Conservation (phyloP, 2,113 vertebrate species). For the Callocephalon fimbriatum region DNA sequence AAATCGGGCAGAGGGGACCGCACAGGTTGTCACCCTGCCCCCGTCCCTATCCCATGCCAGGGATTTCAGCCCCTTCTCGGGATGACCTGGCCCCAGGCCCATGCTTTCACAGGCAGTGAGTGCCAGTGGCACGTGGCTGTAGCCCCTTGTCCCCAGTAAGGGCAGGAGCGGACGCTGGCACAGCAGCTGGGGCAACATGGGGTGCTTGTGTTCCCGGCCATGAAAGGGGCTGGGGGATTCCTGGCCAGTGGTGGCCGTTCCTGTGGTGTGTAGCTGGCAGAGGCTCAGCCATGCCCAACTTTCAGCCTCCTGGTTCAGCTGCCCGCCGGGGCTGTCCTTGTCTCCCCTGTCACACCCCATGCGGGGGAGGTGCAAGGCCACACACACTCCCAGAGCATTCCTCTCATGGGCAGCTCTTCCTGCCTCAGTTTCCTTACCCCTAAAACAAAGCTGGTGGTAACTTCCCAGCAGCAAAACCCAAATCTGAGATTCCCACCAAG, state of each 20-base stretch:
- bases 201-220: neutral
- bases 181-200: fast-evolving
- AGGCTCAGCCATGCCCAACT: neutral
- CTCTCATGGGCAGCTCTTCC: neutral
- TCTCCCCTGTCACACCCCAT: fast-evolving
- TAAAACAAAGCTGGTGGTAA: neutral
- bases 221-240: neutral
- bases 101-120: neutral
- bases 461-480: neutral
- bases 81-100: neutral
- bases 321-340: neutral
- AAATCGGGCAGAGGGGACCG: no score
- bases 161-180: neutral
- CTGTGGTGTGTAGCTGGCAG: neutral
- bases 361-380: neutral
- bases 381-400: neutral
- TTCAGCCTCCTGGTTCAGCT: neutral
- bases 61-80: neutral
- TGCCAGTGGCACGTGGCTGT: neutral
- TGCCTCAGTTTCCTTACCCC: neutral
- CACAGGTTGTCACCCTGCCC: fast-evolving
- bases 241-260: neutral
- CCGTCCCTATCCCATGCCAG: neutral
- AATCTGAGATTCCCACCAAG: neutral
- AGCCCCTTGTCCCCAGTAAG: neutral